phyloP scores from a whole-genome alignment of 1,140 invertebrate genomes.

The Ips nitidus region DNA sequence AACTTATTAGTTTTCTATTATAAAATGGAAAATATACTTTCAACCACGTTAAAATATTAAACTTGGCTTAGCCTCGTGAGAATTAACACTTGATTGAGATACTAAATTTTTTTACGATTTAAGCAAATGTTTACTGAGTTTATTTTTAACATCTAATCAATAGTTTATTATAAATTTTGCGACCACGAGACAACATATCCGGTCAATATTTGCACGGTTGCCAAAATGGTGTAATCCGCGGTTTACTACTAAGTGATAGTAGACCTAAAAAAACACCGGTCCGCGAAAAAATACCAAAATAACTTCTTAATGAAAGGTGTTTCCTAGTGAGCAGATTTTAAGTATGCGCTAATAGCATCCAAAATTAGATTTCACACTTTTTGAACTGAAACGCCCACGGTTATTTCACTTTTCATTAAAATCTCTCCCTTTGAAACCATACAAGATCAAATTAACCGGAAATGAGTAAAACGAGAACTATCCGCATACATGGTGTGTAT shows the following conservation, averaged over 20 bases:
- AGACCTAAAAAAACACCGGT: neutral
- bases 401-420: no score
- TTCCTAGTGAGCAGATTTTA: conserved; percentile 24
- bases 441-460: no score
- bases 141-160: no score
- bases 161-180: no score
- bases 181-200: neutral
- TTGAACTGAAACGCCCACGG: no score
- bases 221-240: conserved; percentile 9
- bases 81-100: neutral
- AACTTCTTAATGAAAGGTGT: conserved; percentile 31
- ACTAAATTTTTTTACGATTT: neutral
- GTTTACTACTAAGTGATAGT: conserved; percentile 27
- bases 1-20: neutral
- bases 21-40: no score
- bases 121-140: no score
- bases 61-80: neutral
- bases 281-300: conserved; percentile 19
- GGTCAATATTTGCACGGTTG: conserved; percentile 7
- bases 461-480: no score
- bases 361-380: conserved; percentile 16
- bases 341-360: conserved; percentile 24
- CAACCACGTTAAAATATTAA: neutral
- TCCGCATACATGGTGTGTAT: neutral
- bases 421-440: no score